Evolutionary conservation across 2,113 vertebrate genomes (phyloP), one percentile per base, ranked within the genome.

Genomic region (Anolis sagrei): DNA sequence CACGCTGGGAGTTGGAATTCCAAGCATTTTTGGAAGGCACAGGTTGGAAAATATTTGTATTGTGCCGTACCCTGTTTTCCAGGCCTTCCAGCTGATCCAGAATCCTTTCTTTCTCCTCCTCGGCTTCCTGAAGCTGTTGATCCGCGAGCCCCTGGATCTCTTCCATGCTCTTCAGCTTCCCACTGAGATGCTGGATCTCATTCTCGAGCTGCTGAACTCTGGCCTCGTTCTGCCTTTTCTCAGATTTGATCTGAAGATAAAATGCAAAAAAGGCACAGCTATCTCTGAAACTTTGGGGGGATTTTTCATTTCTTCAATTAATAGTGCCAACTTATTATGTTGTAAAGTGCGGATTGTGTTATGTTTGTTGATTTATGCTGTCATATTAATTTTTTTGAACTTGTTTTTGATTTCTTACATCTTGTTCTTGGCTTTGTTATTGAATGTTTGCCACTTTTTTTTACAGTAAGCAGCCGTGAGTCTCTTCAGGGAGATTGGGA

Each of bases 61-160:
- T 11, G 23, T 10, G 2, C 25, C 86, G 11, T 54, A 98, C 97
- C 96, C 95, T 97, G 61, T 96, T 96, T 89, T 97, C 96, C 84
- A 96, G 92, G 62, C 97, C 93, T 83, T 96, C 93, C 70, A 98
- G 95, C 68, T 98, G 96, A 32, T 92, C 90, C 32, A 97, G 95
- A 81, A 98, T 95, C 27, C 87, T 89, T 75, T 98, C 97, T 76
- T 96, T 96, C 76, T 98, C 97, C 25, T 97, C 96, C 86, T 97
- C 96, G 61, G 96, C 96, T 79, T 97, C 97, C 89, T 97, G 97
- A 14, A 98, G 96, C 79, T 97, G 96, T 73, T 97, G 96, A 76
- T 97, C 95, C 68, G 96, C 95, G 87, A 97, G 87, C 73, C 95
- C 94, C 86, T 97, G 97, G 83, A 97, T 94, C 87, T 97, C 96